These are phyloP conservation scores for Leucophenga varia DNA, from an alignment of 1,140 invertebrate genomes.

Conservation along the genomic window DNA sequence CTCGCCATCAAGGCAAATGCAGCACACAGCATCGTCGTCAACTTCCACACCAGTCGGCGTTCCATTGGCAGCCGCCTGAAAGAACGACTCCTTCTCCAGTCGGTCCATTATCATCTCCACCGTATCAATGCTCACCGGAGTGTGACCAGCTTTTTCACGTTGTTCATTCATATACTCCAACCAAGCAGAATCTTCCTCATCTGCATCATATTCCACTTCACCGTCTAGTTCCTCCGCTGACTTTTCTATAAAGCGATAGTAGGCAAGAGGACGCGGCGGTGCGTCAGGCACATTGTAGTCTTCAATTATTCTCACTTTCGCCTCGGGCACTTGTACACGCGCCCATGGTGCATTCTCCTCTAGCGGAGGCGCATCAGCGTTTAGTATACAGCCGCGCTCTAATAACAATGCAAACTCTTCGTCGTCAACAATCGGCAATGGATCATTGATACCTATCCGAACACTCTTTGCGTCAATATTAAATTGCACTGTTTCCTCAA, in stretches of 20 bases:
- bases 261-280: constrained; percentile 75
- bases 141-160: constrained; percentile 67
- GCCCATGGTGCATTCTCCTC: constrained; percentile 61
- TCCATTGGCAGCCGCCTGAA: constrained; percentile 63
- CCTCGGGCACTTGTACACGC: constrained; percentile 74
- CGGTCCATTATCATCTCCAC: constrained; percentile 96
- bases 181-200: constrained; percentile 96
- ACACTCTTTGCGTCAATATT: constrained; percentile 75
- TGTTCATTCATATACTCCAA: constrained; percentile 84
- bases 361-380: constrained; percentile 61
- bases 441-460: constrained; percentile 62
- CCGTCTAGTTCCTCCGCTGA: constrained; percentile 91
- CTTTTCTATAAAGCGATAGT: constrained; percentile 91
- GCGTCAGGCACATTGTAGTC: constrained; percentile 80
- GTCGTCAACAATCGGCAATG: constrained; percentile 63
- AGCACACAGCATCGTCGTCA: constrained; percentile 97
- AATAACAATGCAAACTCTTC: constrained; percentile 64
- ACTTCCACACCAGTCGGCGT: constrained; percentile 75
- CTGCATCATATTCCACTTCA: constrained; percentile 95
- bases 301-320: constrained; percentile 75
- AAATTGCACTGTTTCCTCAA: constrained; percentile 79
- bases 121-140: constrained; percentile 76
- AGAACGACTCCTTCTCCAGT: constrained; percentile 96
- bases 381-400: constrained; percentile 46
- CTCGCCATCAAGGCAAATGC: constrained; percentile 93